A percentile compares a stretch with the other conserved stretches of the same genome.
These are phyloP conservation scores for Siderastrea siderea DNA, from an alignment of 92 coral and sea anemone species.

Conservation along the genomic window DNA sequence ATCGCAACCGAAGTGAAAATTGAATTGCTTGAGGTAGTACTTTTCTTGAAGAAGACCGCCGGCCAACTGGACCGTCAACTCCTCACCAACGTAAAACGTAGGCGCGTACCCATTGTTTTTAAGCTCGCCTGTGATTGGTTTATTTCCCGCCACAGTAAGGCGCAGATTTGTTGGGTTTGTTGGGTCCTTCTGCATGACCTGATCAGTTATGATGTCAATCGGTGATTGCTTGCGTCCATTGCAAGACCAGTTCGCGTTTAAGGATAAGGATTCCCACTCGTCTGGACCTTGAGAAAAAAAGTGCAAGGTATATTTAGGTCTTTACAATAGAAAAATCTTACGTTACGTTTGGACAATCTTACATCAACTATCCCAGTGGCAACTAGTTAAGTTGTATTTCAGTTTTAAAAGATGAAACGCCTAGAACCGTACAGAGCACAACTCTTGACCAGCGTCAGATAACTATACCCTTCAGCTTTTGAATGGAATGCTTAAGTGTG, in stretches of 20 bases:
- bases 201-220: conserved; percentile 45
- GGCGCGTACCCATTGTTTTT: conserved; percentile 72
- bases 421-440: too few relatives aligned
- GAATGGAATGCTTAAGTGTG: too few relatives aligned
- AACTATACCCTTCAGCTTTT: too few relatives aligned
- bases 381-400: too few relatives aligned
- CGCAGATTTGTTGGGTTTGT: conserved; percentile 67
- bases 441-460: too few relatives aligned
- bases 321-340: too few relatives aligned
- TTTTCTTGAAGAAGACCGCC: conserved; percentile 67
- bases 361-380: too few relatives aligned
- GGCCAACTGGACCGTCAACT: conserved; percentile 53
- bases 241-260: conserved; percentile 62
- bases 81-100: conserved; percentile 50
- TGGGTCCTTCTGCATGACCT: conserved; percentile 68
- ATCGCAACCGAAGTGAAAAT: conserved; percentile 78
- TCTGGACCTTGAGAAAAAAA: conserved; percentile 57
- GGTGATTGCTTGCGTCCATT: conserved; percentile 62
- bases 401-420: too few relatives aligned
- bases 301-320: background rate
- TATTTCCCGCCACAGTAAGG: conserved; percentile 62
- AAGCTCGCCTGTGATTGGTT: conserved; percentile 70
- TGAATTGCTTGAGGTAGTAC: conserved; percentile 70
- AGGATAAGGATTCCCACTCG: conserved; percentile 56
- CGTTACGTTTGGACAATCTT: too few relatives aligned